Conservation (phyloP, 1,140 invertebrate species). For the Sarcophaga peregrina region DNA sequence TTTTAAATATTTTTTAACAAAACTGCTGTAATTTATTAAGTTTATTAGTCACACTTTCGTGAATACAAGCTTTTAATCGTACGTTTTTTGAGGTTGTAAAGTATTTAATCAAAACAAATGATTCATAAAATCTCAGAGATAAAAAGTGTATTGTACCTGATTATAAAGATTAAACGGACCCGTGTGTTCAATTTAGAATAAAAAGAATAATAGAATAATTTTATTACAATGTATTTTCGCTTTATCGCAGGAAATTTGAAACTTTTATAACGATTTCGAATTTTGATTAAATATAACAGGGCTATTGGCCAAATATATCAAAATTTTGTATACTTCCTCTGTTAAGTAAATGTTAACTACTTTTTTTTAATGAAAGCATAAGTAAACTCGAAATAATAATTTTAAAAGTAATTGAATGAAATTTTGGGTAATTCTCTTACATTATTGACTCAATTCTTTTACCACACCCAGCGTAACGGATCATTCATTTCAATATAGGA, state of each 20-base stretch:
- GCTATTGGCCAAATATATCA: too few species aligned
- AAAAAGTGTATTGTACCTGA: slow-evolving; percentile 14
- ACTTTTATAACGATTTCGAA: background rate
- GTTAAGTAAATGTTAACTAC: too few species aligned
- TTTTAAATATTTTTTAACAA: too few species aligned
- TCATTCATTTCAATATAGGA: too few species aligned
- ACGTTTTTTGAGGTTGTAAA: background rate
- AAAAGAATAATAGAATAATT: background rate
- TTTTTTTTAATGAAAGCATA: too few species aligned
- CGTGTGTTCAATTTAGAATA: background rate
- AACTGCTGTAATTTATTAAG: background rate
- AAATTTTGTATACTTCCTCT: too few species aligned
- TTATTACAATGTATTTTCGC: background rate
- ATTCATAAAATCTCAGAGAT: slow-evolving; percentile 32
- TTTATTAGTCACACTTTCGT: background rate
- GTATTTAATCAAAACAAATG: slow-evolving; percentile 24
- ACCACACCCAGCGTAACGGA: too few species aligned
- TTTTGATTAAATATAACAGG: too few species aligned
- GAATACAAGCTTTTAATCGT: background rate
- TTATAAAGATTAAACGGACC: background rate
- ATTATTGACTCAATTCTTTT: too few species aligned
- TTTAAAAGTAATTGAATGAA: too few species aligned
- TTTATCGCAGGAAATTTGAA: slow-evolving; percentile 29
- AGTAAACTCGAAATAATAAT: too few species aligned
- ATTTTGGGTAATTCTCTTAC: too few species aligned